Conservation (phyloP, 2,113 vertebrate genomes). For the Acinonyx jubatus region DNA sequence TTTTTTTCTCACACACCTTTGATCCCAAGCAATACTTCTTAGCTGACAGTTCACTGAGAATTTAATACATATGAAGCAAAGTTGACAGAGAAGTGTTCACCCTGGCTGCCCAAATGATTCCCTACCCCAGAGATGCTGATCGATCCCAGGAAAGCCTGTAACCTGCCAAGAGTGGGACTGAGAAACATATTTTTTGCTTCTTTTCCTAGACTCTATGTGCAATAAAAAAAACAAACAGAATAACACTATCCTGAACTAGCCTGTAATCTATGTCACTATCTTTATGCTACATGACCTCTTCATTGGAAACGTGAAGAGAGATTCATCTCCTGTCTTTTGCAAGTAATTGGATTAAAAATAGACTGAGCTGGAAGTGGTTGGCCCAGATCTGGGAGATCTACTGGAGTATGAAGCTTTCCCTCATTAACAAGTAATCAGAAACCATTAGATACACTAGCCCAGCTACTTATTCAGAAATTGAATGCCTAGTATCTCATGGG, state of each 20-base stretch:
- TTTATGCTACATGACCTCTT: neutral
- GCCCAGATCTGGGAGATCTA: neutral
- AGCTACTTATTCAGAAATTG: neutral
- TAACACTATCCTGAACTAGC: neutral
- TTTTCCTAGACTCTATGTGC: neutral
- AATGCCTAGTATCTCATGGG: neutral
- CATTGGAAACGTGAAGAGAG: neutral
- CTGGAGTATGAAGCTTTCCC: neutral
- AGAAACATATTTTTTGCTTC: neutral
- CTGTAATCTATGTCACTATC: neutral
- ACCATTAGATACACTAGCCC: neutral
- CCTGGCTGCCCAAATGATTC: neutral
- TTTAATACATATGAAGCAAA: constrained; percentile 57
- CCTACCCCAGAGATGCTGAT: neutral
- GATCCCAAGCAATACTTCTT: constrained; percentile 65
- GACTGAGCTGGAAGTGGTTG: neutral
- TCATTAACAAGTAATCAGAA: neutral
- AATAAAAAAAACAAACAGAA: constrained; percentile 3
- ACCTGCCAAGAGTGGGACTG: neutral
- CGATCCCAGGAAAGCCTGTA: neutral
- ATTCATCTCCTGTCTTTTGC: neutral
- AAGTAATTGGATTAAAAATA: neutral
- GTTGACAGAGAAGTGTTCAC: neutral
- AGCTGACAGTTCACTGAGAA: constrained; percentile 52
- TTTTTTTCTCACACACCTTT: constrained; percentile 72